Evolutionary conservation across 2,888 invertebrate species (phyloP), one percentile per base, ranked within the genome.

Genomic region (Drosophila atripex): DNA sequence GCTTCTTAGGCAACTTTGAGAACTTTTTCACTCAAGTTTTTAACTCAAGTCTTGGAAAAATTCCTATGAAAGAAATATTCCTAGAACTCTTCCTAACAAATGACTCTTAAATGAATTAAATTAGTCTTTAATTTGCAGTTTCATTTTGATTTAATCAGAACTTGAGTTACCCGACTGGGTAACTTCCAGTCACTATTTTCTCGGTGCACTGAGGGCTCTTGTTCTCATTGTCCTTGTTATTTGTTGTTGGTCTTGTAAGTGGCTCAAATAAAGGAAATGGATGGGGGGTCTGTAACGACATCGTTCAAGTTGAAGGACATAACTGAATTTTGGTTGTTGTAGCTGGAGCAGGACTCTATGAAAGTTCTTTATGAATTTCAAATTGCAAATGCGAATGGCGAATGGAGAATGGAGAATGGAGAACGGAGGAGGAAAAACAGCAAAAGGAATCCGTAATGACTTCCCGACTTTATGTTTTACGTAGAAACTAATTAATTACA

Each of bases 401-500:
- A 45, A 72, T 66, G 65, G 52, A 41, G 52, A 65, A 72, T 1
- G 7, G 46, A 8, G 23, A 23, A 65, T 14, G 23, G 32, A 35
- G 23, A 35, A 35, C 7, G 23, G 53, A 28, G 21, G 12, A 18
- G 21, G 43, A 39, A 28, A 46, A 54, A 58, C 52, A 65, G 63
- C 49, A 58, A 35, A 35, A 18, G 18, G 49, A 65, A 73, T 59
- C 51, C 46, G 73, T 58, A 72, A 73, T 68, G 74, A 46, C 51
- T 66, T 59, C 21, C 35, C 35, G 60, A 56, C 32, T 43, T 39
- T 45, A 55, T 65, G 70, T 55, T 68, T 58, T 55, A 55, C 58
- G 58, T 43, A 61, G 71, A 82, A 86, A 71, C 79, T 76, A 86
- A 85, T 86, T 85, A 85, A 88, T 85, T 85, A 88, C 86, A 76